A percentile compares a stretch with the other conserved stretches of the same genome.
Conservation (phyloP, 2,888 invertebrate species). For the Drosophila kambysellisi region DNA sequence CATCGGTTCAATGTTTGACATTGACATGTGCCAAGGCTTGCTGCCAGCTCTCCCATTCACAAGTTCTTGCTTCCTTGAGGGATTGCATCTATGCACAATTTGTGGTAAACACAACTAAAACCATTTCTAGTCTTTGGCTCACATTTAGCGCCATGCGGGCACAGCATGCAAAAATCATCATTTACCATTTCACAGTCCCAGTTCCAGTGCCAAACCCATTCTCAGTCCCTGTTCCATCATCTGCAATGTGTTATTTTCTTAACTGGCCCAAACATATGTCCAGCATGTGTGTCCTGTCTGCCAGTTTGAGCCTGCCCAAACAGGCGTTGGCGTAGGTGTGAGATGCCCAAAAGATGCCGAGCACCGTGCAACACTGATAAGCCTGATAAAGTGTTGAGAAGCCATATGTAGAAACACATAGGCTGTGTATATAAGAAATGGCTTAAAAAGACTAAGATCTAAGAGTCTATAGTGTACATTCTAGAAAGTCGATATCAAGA, state of each 20-base stretch:
- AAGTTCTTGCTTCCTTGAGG: neutral
- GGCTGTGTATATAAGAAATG: neutral
- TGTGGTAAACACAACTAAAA: conserved; percentile 13
- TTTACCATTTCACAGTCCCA: conserved; percentile 8
- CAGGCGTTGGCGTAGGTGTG: conserved; percentile 62
- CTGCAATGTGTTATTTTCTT: conserved; percentile 30
- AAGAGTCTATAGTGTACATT: neutral
- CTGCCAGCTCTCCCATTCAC: conserved; percentile 9
- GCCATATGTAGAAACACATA: neutral
- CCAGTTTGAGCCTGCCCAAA: conserved; percentile 16
- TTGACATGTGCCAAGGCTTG: conserved; percentile 74
- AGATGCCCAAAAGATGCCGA: conserved; percentile 11
- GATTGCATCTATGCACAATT: conserved; percentile 8
- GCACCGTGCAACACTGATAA: conserved; percentile 7
- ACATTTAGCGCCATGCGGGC: conserved; percentile 73
- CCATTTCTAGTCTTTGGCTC: conserved; percentile 29
- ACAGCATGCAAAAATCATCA: conserved; percentile 66
- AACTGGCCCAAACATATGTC: conserved; percentile 56
- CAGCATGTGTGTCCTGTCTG: conserved; percentile 52
- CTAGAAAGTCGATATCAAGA: neutral
- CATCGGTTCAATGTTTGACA: conserved; percentile 72
- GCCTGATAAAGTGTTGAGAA: neutral
- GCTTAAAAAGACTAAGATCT: neutral
- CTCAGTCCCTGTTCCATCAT: conserved; percentile 15
- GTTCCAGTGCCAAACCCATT: conserved; percentile 11